phyloP scores from a whole-genome alignment of 2,113 vertebrate species.

The Marcusenius ussheri region DNA sequence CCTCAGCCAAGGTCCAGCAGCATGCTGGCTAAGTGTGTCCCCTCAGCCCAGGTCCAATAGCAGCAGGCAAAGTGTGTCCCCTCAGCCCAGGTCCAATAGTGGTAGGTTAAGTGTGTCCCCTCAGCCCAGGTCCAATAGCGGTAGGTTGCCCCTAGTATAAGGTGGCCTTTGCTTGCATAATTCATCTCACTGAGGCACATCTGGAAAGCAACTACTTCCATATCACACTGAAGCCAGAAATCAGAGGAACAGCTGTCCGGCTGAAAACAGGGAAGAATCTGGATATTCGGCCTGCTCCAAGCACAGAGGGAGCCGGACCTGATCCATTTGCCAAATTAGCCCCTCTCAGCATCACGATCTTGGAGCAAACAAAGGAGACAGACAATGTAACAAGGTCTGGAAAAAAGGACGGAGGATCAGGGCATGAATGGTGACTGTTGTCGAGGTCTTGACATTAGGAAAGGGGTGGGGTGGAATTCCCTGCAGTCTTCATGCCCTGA shows the following conservation, averaged over 20 bases:
- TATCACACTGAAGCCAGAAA: slow-evolving; percentile 3
- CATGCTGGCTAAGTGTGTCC: too few species aligned
- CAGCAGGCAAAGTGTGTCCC: neutral
- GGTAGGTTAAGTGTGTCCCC: neutral
- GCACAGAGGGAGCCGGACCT: neutral
- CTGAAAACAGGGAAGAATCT: neutral
- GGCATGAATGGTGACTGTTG: slow-evolving; percentile 9
- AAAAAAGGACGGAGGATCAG: neutral
- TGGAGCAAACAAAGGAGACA: neutral
- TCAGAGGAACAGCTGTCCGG: slow-evolving; percentile 12
- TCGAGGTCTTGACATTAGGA: neutral
- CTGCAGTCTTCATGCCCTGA: neutral
- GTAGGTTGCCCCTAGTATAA: neutral
- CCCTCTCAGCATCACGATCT: neutral
- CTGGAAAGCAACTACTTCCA: slow-evolving; percentile 13
- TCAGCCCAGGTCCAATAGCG: too few species aligned
- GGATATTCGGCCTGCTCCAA: neutral
- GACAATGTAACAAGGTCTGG: neutral
- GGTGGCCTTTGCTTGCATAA: neutral
- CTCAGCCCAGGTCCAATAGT: too few species aligned
- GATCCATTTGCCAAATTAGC: neutral
- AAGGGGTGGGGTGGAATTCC: neutral
- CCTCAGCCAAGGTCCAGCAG: neutral
- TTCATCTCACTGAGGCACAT: slow-evolving; percentile 11
- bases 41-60: too few species aligned